Base-by-base conservation (phyloP, 1,140 invertebrate species). In the Alviniconcha marisindica region DNA sequence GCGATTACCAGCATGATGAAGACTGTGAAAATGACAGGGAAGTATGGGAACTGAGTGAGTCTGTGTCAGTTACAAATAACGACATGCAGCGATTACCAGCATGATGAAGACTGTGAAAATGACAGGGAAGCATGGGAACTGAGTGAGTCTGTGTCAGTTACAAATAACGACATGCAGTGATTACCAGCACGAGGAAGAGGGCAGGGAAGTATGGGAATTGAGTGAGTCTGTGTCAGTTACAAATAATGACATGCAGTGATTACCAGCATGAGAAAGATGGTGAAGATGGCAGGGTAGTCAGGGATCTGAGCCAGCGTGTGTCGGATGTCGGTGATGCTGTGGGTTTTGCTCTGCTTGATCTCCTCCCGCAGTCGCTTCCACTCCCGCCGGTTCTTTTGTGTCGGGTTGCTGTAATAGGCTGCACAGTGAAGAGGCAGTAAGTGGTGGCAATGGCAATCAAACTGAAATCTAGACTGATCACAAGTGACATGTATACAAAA, bases 341-440 rank as follows among this genome's bases (percentile, higher is more conserved):
- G 44, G 81, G 79, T 33, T 73, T 77, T 85, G 40, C 60, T 83
- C 10, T 78, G 80, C 51, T 33, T 28, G 54, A 88, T 81, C 1
- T 86, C 77, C 24, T 38, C 71, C 83, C 84, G 87, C 12, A 91
- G 60, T 14, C 86, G 76, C 44, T 87, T 87, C 90, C 90, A 91
- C 33, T 83, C 81, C 12, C 80, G 31, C 14, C 80, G 84, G 33
- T 84, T 87, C 24, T 85, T 79, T 24, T 84, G 69, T 21, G 83
- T 78, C 21, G 90, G 89, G 66, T 90, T 87, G 36, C 77, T 83
- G 84, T 88, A 88, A 77, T 89, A 89, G 10, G 83, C 88, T 88
- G 38, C 15, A 84, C 82, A 48, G 31, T n/a, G 7, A n/a, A 21
- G 10, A 28, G 56, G 18, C 44, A 48, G 7, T 10, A 5, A 48